A percentile compares a stretch with the other conserved stretches of the same genome.
Conservation (phyloP, 1,140 invertebrate genomes). For the Leptoteleia sp. region DNA sequence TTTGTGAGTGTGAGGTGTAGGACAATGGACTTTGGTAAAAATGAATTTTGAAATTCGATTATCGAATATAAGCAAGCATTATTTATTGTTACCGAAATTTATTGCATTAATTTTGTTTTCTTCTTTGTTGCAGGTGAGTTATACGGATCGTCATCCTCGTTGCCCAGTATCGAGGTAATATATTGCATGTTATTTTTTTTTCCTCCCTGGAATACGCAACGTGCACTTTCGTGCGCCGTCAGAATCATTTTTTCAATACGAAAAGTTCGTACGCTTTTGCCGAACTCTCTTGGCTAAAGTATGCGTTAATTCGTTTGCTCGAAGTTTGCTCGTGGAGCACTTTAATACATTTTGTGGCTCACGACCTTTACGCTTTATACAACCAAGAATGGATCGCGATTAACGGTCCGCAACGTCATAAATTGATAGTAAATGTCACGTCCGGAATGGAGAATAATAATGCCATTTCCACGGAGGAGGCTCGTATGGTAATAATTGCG, state of each 20-base stretch:
- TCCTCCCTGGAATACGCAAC: neutral
- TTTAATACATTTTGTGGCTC: slow-evolving; percentile 19
- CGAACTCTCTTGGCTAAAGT: no score
- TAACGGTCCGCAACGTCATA: slow-evolving; percentile 75
- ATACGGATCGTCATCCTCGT: slow-evolving; percentile 10
- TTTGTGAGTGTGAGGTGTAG: no score
- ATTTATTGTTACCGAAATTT: slow-evolving; percentile 28
- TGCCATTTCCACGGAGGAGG: slow-evolving; percentile 62
- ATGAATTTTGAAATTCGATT: slow-evolving; percentile 16
- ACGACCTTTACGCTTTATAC: slow-evolving; percentile 49
- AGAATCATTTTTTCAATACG: slow-evolving; percentile 22
- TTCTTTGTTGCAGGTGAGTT: slow-evolving; percentile 47
- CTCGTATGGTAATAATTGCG: slow-evolving; percentile 34
- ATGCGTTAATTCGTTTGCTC: slow-evolving; percentile 12
- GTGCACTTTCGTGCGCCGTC: no score
- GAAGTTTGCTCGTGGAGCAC: slow-evolving; percentile 20
- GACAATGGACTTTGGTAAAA: no score
- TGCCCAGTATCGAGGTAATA: slow-evolving; percentile 25
- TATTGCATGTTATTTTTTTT: slow-evolving; percentile 41
- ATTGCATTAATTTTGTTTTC: slow-evolving; percentile 4
- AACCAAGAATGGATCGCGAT: slow-evolving; percentile 65
- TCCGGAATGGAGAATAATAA: slow-evolving; percentile 74
- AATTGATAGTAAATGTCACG: slow-evolving; percentile 79
- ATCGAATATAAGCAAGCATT: slow-evolving; percentile 20
- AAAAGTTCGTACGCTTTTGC: no score